Evolutionary conservation across 1,140 invertebrate genomes (phyloP).

Genomic region (Cephus cinctus): DNA sequence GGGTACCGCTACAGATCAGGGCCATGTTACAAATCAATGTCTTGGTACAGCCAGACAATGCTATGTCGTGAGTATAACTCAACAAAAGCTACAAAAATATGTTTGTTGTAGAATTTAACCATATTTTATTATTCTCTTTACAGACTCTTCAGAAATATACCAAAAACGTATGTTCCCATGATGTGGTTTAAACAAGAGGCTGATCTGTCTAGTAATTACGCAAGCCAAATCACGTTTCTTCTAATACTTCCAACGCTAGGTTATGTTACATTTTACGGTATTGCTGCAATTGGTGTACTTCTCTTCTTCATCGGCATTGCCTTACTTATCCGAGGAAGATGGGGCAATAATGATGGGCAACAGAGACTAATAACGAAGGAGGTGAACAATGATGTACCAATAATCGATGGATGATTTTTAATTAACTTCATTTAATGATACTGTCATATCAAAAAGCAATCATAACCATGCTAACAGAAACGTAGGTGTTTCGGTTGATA

Average conservation of each 20-base stretch:
- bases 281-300: slow-evolving; percentile 55
- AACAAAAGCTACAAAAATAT: slow-evolving; percentile 5
- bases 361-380: too few species aligned
- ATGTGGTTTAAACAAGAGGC: slow-evolving; percentile 75
- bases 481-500: too few species aligned
- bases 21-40: slow-evolving; percentile 76
- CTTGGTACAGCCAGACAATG: slow-evolving; percentile 59
- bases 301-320: slow-evolving; percentile 50
- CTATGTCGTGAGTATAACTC: slow-evolving; percentile 57
- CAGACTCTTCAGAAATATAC: slow-evolving; percentile 60
- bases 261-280: slow-evolving; percentile 53
- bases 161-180: slow-evolving; percentile 64
- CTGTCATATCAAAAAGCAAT: too few species aligned
- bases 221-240: slow-evolving; percentile 57
- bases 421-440: too few species aligned
- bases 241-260: slow-evolving; percentile 55
- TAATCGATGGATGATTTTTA: too few species aligned
- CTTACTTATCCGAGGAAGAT: slow-evolving; percentile 26
- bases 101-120: slow-evolving; percentile 4
- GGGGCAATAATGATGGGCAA: not conserved
- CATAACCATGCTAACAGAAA: too few species aligned
- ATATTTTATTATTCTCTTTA: slow-evolving; percentile 25
- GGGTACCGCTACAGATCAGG: slow-evolving; percentile 67
- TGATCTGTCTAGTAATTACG: slow-evolving; percentile 60
- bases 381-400: too few species aligned